Evolutionary conservation across 2,888 invertebrate species (phyloP).

Genomic region (Poecilus cupreus): DNA sequence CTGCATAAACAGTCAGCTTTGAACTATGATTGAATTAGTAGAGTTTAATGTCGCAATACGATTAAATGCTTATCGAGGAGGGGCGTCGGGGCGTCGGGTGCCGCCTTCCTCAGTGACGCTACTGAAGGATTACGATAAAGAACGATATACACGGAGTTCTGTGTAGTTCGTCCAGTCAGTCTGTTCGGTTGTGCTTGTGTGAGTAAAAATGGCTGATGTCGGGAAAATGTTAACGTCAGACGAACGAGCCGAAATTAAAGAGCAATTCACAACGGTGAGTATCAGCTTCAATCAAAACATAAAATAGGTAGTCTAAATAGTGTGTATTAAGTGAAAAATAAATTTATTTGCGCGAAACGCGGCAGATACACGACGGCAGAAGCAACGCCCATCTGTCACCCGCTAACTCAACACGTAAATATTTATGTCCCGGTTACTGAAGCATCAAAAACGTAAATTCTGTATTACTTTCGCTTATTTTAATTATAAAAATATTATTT

Average conservation of each 20-base stretch:
- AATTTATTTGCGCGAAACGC: background rate
- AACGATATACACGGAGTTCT: conserved; percentile 41
- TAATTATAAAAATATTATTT: conserved; percentile 3
- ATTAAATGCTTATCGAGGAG: background rate
- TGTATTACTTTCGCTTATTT: conserved; percentile 39
- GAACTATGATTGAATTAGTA: too few relatives aligned
- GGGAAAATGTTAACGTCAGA: conserved; percentile 77
- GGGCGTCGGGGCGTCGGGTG: background rate
- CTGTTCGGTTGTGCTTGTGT: conserved; percentile 32
- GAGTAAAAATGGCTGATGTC: conserved; percentile 52
- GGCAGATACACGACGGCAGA: conserved; percentile 48
- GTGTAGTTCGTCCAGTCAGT: conserved; percentile 22
- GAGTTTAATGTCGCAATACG: background rate
- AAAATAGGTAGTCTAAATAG: background rate
- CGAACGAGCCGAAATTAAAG: conserved; percentile 84
- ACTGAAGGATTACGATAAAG: conserved; percentile 44
- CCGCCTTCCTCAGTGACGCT: background rate
- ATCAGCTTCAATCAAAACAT: conserved; percentile 40
- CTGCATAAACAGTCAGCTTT: too few relatives aligned
- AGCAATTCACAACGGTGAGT: conserved; percentile 85
- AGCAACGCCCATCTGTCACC: conserved; percentile 64
- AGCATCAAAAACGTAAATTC: conserved; percentile 8
- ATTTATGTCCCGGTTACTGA: conserved; percentile 38
- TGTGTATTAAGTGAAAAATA: background rate
- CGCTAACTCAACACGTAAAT: conserved; percentile 44